These are phyloP conservation scores for Labeo rohita DNA, from an alignment of 2,113 vertebrate genomes.

Conservation along the genomic window DNA sequence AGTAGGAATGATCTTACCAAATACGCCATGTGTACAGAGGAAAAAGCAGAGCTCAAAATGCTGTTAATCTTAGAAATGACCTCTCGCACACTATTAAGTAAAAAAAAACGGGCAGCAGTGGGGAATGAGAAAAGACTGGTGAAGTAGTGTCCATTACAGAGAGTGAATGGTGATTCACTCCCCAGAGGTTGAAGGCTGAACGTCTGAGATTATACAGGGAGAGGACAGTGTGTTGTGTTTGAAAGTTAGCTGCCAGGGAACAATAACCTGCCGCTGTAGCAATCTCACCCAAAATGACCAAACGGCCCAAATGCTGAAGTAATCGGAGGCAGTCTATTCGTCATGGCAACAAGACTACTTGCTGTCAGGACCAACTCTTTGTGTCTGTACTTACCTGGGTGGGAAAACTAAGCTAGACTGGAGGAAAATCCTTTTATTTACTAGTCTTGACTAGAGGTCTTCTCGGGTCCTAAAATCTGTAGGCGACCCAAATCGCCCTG, in stretches of 20 bases:
- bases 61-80: neutral
- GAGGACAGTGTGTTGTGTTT: constrained; percentile 7
- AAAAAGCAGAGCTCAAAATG: neutral
- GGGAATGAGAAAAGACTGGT: neutral
- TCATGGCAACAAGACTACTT: constrained; percentile 36
- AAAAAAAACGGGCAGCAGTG: neutral
- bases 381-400: neutral
- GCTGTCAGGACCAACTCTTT: neutral
- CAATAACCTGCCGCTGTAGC: constrained; percentile 10
- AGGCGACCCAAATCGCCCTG: no score
- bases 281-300: constrained; percentile 13
- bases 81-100: neutral
- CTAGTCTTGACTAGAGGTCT: no score
- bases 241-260: constrained; percentile 28
- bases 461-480: no score
- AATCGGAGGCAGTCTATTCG: neutral
- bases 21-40: neutral
- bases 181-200: neutral
- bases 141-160: constrained; percentile 25
- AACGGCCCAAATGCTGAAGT: neutral
- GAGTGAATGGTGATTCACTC: constrained; percentile 5
- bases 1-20: neutral
- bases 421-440: neutral
- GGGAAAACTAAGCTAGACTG: neutral
- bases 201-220: neutral